A percentile compares a stretch with the other conserved stretches of the same genome.
phyloP scores from a whole-genome alignment of 2,888 invertebrate genomes.

The Gasteruption jaculator region DNA sequence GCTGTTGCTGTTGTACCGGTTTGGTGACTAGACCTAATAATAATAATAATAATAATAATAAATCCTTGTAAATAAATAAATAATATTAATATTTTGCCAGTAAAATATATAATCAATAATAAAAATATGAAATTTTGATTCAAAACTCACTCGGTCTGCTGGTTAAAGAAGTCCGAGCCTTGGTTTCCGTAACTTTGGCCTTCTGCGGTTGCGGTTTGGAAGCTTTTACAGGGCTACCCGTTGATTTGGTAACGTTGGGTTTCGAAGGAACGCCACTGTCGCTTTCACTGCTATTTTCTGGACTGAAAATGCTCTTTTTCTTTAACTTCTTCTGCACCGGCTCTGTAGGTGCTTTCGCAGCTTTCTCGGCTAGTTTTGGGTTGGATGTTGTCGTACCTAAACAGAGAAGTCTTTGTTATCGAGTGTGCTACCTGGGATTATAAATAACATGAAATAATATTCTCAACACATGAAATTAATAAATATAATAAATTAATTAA shows the following conservation, averaged over 20 bases:
- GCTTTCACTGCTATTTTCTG: slow-evolving; percentile 71
- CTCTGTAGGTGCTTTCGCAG: slow-evolving; percentile 31
- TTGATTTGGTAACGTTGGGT: slow-evolving; percentile 47
- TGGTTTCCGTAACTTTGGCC: slow-evolving; percentile 44
- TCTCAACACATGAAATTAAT: no score
- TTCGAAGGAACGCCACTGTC: slow-evolving; percentile 52
- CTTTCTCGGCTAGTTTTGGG: slow-evolving; percentile 32
- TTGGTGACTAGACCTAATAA: slow-evolving; percentile 36
- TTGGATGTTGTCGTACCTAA: slow-evolving; percentile 21
- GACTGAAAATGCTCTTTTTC: slow-evolving; percentile 79
- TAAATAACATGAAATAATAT: no score
- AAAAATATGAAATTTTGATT: neutral
- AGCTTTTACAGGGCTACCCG: slow-evolving; percentile 40
- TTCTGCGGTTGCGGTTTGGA: slow-evolving; percentile 45
- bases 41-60: slow-evolving; percentile 6
- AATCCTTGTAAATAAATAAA: slow-evolving; percentile 5
- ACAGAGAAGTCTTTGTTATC: slow-evolving; percentile 6
- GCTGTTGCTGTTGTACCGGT: slow-evolving; percentile 37
- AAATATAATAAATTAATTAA: neutral
- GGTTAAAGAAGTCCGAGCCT: slow-evolving; percentile 53
- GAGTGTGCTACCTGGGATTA: no score
- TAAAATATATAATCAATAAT: slow-evolving; percentile 1
- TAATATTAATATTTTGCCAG: neutral
- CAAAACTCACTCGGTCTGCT: slow-evolving; percentile 46
- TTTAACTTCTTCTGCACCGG: slow-evolving; percentile 53